A percentile compares a stretch with the other conserved stretches of the same genome.
Conservation (phyloP, 2,797 vertebrate genomes). For the Benthosema pterotum region DNA sequence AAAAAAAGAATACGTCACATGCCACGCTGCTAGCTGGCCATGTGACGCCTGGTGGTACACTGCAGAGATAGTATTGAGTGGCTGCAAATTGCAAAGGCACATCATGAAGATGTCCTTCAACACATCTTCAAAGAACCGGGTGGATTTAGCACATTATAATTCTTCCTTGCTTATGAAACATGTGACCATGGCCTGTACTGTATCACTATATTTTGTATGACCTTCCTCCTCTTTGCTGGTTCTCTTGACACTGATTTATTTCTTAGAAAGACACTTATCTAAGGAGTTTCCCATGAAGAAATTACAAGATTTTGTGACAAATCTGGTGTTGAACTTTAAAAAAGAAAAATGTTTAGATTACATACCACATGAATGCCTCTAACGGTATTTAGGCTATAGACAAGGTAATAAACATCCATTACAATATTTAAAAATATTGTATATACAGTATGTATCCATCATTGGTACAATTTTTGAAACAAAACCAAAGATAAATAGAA, state of each 20-base stretch:
- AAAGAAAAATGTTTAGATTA: too few relatives aligned
- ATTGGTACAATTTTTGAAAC: neutral
- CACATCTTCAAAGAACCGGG: neutral
- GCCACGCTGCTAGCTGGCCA: conserved; percentile 21
- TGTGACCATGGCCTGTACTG: conserved; percentile 4
- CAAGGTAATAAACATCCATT: too few relatives aligned
- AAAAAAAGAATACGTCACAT: conserved; percentile 12
- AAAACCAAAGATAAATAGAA: neutral
- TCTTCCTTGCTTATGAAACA: conserved; percentile 17
- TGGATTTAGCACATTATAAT: conserved; percentile 1
- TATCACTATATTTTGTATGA: too few relatives aligned
- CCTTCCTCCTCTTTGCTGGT: neutral
- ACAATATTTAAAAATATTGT: too few relatives aligned
- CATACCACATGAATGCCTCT: too few relatives aligned
- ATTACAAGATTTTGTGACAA: too few relatives aligned
- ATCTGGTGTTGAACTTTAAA: too few relatives aligned
- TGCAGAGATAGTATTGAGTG: conserved; percentile 18
- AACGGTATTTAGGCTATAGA: too few relatives aligned
- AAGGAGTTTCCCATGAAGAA: too few relatives aligned
- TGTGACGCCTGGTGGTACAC: conserved; percentile 32
- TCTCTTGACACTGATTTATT: neutral
- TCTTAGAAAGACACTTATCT: too few relatives aligned
- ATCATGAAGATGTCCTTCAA: conserved; percentile 32
- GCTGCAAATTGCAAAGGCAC: conserved; percentile 29
- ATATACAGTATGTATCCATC: too few relatives aligned